These are phyloP conservation scores for Lepisosteus osseus DNA, from an alignment of 2,113 vertebrate genomes.

Conservation along the genomic window DNA sequence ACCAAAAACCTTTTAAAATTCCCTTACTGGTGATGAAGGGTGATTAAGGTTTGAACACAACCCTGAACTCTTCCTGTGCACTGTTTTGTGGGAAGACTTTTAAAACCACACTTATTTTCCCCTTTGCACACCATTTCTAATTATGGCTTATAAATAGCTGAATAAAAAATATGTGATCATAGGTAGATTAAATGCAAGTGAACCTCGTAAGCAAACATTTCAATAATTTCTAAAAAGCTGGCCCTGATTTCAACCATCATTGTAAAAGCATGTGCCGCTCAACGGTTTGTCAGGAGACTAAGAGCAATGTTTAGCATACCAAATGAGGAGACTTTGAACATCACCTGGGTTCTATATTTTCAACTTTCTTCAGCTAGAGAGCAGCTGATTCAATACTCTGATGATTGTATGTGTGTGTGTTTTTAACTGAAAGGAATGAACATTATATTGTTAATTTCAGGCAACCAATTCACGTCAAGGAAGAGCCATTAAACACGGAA, in stretches of 20 bases:
- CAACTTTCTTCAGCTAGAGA: too few relatives aligned
- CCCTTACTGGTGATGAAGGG: too few relatives aligned
- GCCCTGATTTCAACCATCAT: constrained; percentile 12
- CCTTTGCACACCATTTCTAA: constrained; percentile 18
- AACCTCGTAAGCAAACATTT: constrained; percentile 30
- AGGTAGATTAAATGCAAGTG: constrained; percentile 15
- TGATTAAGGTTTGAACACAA: too few relatives aligned
- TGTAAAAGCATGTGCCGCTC: neutral
- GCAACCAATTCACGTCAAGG: constrained; percentile 93
- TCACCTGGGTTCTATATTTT: neutral
- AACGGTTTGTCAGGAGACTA: neutral
- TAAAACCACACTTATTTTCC: too few relatives aligned
- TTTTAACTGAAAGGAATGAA: neutral
- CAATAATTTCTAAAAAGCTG: constrained; percentile 28
- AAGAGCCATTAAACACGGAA: constrained; percentile 95
- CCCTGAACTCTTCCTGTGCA: too few relatives aligned
- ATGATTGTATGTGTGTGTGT: too few relatives aligned
- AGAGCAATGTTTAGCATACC: constrained; percentile 4
- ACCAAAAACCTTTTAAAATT: too few relatives aligned
- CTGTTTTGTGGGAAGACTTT: too few relatives aligned
- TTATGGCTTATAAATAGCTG: constrained; percentile 36
- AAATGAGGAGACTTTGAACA: constrained; percentile 8
- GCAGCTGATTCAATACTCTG: too few relatives aligned
- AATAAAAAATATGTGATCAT: constrained; percentile 19
- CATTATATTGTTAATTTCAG: constrained; percentile 60